A percentile compares a stretch with the other conserved stretches of the same genome.
Conservation (phyloP, 1,140 invertebrate species). For the Bombus huntii region DNA sequence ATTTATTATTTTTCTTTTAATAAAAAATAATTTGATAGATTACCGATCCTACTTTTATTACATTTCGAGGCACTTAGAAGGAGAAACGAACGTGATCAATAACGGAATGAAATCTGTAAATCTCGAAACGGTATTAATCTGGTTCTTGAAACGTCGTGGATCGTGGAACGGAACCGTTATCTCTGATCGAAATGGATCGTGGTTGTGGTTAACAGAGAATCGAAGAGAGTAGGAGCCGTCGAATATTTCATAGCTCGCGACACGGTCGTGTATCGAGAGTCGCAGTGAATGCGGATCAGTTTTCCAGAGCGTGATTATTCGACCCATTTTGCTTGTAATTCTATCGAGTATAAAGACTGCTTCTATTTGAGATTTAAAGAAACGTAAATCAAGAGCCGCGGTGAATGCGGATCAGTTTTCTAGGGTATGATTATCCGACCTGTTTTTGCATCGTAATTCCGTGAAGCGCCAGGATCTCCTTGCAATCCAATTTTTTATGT, state of each 20-base stretch:
- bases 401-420: slow-evolving; percentile 35
- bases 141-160: not conserved
- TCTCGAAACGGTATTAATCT: not conserved
- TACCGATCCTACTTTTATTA: no score
- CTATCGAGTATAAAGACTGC: slow-evolving; percentile 34
- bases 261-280: not conserved
- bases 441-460: slow-evolving; percentile 25
- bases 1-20: no score
- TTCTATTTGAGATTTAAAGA: slow-evolving; percentile 27
- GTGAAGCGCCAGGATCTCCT: not conserved
- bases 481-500: not conserved
- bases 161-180: not conserved
- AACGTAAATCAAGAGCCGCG: slow-evolving; percentile 38
- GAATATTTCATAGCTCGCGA: slow-evolving; percentile 4
- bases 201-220: slow-evolving; percentile 5
- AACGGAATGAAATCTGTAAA: no score
- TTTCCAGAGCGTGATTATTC: slow-evolving; percentile 37
- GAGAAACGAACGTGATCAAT: not conserved
- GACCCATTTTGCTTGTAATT: slow-evolving; percentile 36
- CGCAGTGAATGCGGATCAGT: slow-evolving; percentile 31
- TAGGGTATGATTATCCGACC: slow-evolving; percentile 30
- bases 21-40: no score
- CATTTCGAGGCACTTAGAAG: no score
- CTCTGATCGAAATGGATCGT: not conserved
- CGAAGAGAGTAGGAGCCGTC: not conserved